phyloP scores from a whole-genome alignment of 2,888 invertebrate species.

The Parnassius glacialis region DNA sequence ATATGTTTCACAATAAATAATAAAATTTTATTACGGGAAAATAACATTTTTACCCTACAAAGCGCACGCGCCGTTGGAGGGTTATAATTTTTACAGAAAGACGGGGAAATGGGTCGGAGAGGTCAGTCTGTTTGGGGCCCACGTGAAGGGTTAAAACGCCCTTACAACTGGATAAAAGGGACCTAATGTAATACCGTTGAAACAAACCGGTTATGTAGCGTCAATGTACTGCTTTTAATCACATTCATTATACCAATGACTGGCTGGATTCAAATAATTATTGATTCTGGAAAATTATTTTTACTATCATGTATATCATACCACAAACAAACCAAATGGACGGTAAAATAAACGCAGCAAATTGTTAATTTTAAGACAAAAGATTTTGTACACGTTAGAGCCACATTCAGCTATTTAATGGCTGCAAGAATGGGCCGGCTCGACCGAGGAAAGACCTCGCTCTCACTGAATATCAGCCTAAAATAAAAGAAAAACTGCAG shows the following conservation, averaged over 20 bases:
- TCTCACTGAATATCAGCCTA: too few relatives aligned
- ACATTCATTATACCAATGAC: not conserved
- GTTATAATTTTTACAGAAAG: slow-evolving; percentile 59
- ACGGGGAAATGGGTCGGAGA: slow-evolving; percentile 62
- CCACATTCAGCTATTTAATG: too few relatives aligned
- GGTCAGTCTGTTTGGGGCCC: slow-evolving; percentile 59
- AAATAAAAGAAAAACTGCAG: too few relatives aligned
- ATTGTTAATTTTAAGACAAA: too few relatives aligned
- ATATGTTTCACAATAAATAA: slow-evolving; percentile 63
- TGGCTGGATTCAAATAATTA: slow-evolving; percentile 5
- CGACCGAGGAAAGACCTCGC: too few relatives aligned
- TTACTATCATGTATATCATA: too few relatives aligned
- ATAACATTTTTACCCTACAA: slow-evolving; percentile 60
- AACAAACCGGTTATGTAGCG: slow-evolving; percentile 28
- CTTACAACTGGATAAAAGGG: slow-evolving; percentile 62
- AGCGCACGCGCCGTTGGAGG: slow-evolving; percentile 53
- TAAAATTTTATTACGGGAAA: slow-evolving; percentile 62
- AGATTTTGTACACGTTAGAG: too few relatives aligned
- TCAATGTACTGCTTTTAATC: slow-evolving; percentile 14
- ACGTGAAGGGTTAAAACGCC: slow-evolving; percentile 68
- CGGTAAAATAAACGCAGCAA: too few relatives aligned
- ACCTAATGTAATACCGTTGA: slow-evolving; percentile 30
- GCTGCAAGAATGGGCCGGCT: too few relatives aligned
- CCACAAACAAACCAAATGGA: too few relatives aligned
- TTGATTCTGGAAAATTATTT: too few relatives aligned